Evolutionary conservation across 2,888 invertebrate genomes (phyloP).

Genomic region (Gastracanthus pulcherrimus): DNA sequence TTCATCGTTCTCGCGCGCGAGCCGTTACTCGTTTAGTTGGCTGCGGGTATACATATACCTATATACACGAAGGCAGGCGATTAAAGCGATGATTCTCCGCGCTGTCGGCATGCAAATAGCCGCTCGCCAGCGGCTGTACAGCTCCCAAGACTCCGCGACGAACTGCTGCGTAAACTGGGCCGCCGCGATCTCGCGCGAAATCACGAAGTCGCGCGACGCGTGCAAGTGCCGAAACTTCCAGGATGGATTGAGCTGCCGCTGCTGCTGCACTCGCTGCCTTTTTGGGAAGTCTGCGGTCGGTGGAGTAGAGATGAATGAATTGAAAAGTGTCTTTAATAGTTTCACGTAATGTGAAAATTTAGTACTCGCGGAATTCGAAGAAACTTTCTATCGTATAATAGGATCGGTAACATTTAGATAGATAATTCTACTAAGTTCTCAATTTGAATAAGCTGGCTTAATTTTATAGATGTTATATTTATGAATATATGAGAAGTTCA

Average conservation of each 20-base stretch:
- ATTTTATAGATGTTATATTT: too few species aligned
- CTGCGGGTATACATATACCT: too few species aligned
- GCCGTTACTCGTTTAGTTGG: constrained; percentile 37
- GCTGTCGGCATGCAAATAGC: constrained; percentile 44
- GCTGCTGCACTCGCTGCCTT: background rate
- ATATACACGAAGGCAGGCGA: constrained; percentile 9
- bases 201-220: background rate
- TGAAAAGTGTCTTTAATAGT: background rate
- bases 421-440: too few species aligned
- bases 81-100: constrained; percentile 41
- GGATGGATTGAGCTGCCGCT: background rate
- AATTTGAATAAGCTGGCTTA: too few species aligned
- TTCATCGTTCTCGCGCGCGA: constrained; percentile 20
- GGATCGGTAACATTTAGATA: too few species aligned
- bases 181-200: background rate
- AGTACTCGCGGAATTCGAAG: too few species aligned
- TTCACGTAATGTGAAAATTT: too few species aligned
- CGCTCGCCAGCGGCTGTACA: constrained; percentile 18
- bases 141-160: too few species aligned
- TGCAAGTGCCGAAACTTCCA: background rate
- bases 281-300: background rate
- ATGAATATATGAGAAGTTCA: too few species aligned
- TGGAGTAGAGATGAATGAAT: background rate
- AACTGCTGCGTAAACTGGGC: background rate
- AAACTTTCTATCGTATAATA: too few species aligned